Percentiles rank a stretch among this genome's conserved stretches.
Conservation (phyloP, 2,797 vertebrate genomes). For the Rhinophrynus dorsalis region DNA sequence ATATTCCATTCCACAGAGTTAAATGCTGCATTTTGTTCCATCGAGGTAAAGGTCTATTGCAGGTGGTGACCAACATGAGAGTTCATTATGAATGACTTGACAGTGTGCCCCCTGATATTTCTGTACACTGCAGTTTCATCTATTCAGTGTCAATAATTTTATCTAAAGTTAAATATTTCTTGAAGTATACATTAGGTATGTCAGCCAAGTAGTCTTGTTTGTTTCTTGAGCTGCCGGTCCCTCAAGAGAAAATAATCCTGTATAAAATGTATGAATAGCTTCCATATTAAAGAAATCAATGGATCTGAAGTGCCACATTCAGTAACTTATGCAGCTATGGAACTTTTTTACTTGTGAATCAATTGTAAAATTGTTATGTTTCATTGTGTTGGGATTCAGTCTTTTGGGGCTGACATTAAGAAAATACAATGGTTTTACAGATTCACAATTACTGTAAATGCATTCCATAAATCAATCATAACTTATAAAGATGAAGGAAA, state of each 20-base stretch:
- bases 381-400: conserved; percentile 15
- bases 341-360: conserved; percentile 12
- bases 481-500: too few relatives aligned
- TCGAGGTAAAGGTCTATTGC: background rate
- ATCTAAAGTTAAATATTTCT: conserved; percentile 23
- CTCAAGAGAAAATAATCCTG: conserved; percentile 12
- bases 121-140: background rate
- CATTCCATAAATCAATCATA: background rate
- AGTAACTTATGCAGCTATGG: conserved; percentile 15
- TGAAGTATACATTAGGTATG: conserved; percentile 9
- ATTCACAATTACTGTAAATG: background rate
- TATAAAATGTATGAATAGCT: conserved; percentile 19
- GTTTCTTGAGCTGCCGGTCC: background rate
- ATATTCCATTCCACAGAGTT: too few relatives aligned
- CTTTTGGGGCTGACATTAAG: background rate
- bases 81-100: conserved; percentile 17
- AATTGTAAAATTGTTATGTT: conserved; percentile 2
- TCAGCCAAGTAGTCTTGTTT: conserved; percentile 3
- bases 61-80: background rate
- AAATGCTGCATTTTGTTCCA: background rate
- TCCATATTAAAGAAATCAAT: conserved; percentile 27
- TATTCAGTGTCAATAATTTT: conserved; percentile 31
- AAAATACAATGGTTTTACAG: conserved; percentile 2
- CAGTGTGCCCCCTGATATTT: background rate
- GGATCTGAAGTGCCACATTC: conserved; percentile 11